Evolutionary conservation across 2,797 vertebrate species (phyloP).

Genomic region (Serranus cabrilla): DNA sequence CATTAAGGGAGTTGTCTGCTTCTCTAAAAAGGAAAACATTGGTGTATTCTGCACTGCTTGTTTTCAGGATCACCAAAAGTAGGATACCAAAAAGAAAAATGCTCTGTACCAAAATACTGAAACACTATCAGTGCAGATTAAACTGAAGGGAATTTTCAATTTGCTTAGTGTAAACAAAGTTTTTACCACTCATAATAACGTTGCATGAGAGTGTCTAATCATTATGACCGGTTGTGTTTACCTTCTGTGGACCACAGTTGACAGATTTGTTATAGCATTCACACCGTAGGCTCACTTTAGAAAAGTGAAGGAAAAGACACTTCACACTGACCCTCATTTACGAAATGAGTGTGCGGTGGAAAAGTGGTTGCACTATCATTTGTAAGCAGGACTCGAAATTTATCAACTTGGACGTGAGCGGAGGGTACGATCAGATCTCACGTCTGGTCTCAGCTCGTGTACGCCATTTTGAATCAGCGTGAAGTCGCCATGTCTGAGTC

Average conservation of each 20-base stretch:
- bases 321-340: too few species aligned
- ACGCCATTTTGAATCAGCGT: too few species aligned
- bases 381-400: too few species aligned
- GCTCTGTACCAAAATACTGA: background rate
- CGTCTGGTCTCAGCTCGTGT: too few species aligned
- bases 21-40: background rate
- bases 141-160: background rate
- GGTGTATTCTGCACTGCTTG: background rate
- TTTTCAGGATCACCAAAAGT: too few species aligned
- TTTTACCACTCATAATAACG: background rate
- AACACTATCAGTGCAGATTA: background rate
- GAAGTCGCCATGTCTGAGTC: too few species aligned
- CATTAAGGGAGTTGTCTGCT: background rate
- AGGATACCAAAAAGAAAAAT: too few species aligned
- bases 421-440: too few species aligned
- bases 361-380: too few species aligned
- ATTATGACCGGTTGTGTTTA: background rate
- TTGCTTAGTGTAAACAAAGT: background rate
- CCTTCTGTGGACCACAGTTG: background rate
- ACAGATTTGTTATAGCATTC: background rate
- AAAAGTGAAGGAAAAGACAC: background rate
- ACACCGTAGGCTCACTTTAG: background rate
- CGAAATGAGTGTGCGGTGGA: too few species aligned
- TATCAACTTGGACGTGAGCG: too few species aligned
- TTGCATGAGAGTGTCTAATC: background rate